These are phyloP conservation scores for Sciurus carolinensis DNA, from an alignment of 2,797 vertebrate genomes.

Conservation along the genomic window DNA sequence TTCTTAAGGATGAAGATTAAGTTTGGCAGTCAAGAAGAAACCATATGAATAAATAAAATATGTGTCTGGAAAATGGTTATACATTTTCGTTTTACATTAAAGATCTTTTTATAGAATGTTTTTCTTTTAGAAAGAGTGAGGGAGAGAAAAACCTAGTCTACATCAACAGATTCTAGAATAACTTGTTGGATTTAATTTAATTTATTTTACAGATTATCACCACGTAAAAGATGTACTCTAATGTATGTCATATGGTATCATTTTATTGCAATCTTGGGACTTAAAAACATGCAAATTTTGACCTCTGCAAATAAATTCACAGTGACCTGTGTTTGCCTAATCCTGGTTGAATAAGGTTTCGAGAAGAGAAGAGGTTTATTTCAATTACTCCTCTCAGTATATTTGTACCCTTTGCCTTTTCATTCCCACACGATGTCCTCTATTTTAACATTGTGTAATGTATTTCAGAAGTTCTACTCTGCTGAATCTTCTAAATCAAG, in stretches of 20 bases:
- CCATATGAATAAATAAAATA: constrained; percentile 11
- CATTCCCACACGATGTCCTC: rapidly evolving
- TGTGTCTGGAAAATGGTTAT: constrained; percentile 56
- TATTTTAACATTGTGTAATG: background rate
- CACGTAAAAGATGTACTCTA: background rate
- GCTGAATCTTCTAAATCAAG: constrained; percentile 73
- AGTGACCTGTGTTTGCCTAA: background rate
- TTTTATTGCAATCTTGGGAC: constrained; percentile 34
- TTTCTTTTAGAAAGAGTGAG: background rate
- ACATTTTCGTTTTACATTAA: constrained; percentile 9
- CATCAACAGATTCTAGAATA: background rate
- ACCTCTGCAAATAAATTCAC: background rate
- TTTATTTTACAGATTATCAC: background rate
- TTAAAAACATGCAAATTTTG: background rate
- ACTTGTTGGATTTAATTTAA: background rate
- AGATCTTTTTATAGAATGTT: background rate
- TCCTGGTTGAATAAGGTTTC: background rate
- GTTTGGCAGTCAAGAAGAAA: background rate
- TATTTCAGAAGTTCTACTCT: background rate
- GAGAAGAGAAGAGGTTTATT: background rate
- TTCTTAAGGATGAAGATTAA: background rate
- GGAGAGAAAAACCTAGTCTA: background rate
- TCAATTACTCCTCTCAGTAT: background rate
- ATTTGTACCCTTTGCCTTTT: background rate
- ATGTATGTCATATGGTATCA: background rate